Base-by-base conservation (phyloP, 2,888 invertebrate genomes). In the Anorthoa munda region DNA sequence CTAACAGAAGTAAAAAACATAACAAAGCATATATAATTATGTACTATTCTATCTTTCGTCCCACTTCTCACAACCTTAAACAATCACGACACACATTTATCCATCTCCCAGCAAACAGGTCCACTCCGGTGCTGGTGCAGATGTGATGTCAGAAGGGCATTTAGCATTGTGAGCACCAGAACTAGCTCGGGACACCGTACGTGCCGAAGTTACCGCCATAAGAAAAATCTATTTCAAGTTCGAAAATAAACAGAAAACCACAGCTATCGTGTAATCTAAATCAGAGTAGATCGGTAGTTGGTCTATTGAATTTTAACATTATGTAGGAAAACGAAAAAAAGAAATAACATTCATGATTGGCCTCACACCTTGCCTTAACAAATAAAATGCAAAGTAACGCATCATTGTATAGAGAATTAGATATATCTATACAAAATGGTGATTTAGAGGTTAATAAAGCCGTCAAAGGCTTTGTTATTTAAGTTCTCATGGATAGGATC, bases 371-470 rank as follows among this genome's bases (percentile, higher is more conserved):
- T 18, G 73, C 83, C 83, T 85, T 85, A 83, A 85, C 68, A 71
- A 69, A 31, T 26, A 91, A 91, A 89, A 83, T 88, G 93, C 93
- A 86, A 69, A 65, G 92, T 93, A 91, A 93, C 72, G 89, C 75
- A 79, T 68, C 83, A 90, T 93, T 93, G 91, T 93, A 73, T 58
- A 69, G 71, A 66, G 70, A 88, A 88, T 89, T 87, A 87, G 71
- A 88, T 83, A 88, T 83, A 85, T 82, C 84, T 77, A 79, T 88
- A 90, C 86, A 89, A 87, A 86, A 76, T 78, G 68, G 60, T 58
- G 21, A 13, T 31, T n/a, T 72, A 46, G n/a, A 58, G 26, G 0
- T 51, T 39, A 39, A 31, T 31, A 31, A 31, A 39, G 39, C 39
- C 39, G 1, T 39, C 39, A 1, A 39, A 39, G 39, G 9, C 39